A percentile compares a stretch with the other conserved stretches of the same genome.
phyloP scores from a whole-genome alignment of 2,888 invertebrate species.

The Dryomyza anilis region DNA sequence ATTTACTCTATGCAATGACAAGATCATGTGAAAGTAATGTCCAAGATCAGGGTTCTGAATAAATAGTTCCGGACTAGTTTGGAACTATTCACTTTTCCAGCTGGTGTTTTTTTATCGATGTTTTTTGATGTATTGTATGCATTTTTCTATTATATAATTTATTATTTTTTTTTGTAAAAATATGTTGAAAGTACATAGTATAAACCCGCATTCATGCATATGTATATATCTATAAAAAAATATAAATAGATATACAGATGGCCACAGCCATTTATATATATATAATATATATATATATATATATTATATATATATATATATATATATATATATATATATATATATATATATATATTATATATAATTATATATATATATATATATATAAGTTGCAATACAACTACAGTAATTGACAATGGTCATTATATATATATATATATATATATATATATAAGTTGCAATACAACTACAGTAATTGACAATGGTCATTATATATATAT shows the following conservation, averaged over 20 bases:
- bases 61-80: no score
- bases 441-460: not conserved
- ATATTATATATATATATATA: conserved; percentile 19
- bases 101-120: no score
- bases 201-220: not conserved
- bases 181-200: not conserved
- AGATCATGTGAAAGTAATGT: no score
- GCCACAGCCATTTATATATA: not conserved
- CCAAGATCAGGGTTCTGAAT: no score
- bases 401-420: no score
- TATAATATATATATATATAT: not conserved
- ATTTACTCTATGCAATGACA: no score
- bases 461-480: no score
- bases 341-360: conserved; percentile 17
- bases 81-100: no score
- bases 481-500: no score
- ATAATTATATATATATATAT: conserved; percentile 1
- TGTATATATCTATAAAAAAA: not conserved
- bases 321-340: conserved; percentile 4
- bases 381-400: no score
- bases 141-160: no score
- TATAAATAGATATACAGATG: not conserved
- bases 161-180: not conserved
- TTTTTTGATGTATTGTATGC: no score
- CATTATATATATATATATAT: conserved; percentile 1